Evolutionary conservation across 2,113 vertebrate species (phyloP).

Genomic region (Melanerpes formicivorus): DNA sequence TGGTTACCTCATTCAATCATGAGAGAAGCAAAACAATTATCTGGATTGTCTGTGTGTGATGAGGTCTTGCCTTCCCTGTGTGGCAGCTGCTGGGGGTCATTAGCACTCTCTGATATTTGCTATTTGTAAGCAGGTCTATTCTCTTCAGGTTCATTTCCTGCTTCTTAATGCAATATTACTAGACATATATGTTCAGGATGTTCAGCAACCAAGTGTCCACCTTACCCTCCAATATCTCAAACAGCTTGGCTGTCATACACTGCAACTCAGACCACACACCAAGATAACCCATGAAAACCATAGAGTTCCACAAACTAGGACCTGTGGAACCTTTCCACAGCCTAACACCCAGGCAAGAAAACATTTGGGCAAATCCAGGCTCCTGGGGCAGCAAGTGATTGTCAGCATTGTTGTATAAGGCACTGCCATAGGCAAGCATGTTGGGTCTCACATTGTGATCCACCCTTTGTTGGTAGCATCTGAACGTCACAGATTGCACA

Average conservation of each 20-base stretch:
- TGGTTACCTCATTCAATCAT: rapidly evolving
- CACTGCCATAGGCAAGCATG: rapidly evolving
- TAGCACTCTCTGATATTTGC: background rate
- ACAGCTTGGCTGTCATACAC: background rate
- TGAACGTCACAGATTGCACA: background rate
- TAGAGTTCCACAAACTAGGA: background rate
- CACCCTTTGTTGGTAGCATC: background rate
- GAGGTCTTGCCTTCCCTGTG: background rate
- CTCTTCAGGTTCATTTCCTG: background rate
- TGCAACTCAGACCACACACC: background rate
- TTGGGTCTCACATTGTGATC: background rate
- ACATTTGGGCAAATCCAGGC: background rate
- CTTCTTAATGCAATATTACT: background rate
- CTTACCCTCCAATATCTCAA: background rate
- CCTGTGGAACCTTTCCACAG: background rate
- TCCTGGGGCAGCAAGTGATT: background rate
- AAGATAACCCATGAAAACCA: background rate
- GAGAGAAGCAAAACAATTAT: background rate
- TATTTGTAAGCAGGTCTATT: background rate
- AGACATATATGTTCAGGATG: background rate
- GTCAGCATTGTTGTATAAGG: background rate
- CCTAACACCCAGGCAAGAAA: background rate
- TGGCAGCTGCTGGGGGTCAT: background rate
- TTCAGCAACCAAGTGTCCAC: background rate
- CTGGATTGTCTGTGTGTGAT: background rate